phyloP scores from a whole-genome alignment of 2,113 vertebrate species.

The Meriones unguiculatus region DNA sequence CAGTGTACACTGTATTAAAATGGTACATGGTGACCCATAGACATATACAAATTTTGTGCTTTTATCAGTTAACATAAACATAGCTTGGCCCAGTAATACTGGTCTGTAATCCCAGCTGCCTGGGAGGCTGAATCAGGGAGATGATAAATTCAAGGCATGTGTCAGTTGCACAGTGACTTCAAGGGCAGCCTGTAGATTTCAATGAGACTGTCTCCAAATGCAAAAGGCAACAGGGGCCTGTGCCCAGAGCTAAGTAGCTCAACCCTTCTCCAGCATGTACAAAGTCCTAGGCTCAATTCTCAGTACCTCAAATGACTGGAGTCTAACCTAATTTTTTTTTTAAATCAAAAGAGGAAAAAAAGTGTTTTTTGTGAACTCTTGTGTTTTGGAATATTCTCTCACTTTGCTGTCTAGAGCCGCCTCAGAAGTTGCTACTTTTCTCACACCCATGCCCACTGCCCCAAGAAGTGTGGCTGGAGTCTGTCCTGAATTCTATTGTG shows the following conservation, averaged over 20 bases:
- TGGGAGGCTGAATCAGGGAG: not conserved
- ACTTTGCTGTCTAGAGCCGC: not conserved
- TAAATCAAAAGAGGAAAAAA: not conserved
- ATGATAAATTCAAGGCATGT: not conserved
- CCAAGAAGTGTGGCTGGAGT: not conserved
- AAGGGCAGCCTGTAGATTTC: not conserved
- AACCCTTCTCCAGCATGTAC: not conserved
- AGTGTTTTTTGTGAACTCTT: not conserved
- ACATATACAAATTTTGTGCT: not conserved
- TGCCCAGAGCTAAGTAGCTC: not conserved
- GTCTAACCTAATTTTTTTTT: not conserved
- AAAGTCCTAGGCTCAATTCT: too few relatives aligned
- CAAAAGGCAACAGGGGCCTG: not conserved
- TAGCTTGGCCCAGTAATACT: not conserved
- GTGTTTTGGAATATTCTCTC: not conserved
- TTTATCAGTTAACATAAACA: not conserved
- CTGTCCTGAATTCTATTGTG: not conserved
- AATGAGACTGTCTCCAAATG: not conserved
- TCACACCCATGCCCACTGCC: not conserved
- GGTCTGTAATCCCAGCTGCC: not conserved
- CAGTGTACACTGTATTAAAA: not conserved
- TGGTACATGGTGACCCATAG: too few relatives aligned
- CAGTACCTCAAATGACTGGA: not conserved
- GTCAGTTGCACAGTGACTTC: not conserved
- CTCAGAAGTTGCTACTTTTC: not conserved